Conservation (phyloP, 2,797 vertebrate genomes). For the Moxostoma hubbsi region DNA sequence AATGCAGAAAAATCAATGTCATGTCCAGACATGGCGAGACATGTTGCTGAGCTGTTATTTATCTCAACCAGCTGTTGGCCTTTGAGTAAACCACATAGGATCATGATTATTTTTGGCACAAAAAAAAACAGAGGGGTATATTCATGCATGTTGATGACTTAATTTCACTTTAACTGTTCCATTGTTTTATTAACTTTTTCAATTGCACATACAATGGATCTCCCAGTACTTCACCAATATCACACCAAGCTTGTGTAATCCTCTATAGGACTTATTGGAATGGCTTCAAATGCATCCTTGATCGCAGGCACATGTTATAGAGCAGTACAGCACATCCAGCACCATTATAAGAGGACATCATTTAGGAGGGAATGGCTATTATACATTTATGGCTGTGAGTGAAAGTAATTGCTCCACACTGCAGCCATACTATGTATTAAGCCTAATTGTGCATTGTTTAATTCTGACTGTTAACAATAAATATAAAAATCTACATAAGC, state of each 20-base stretch:
- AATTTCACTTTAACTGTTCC: neutral
- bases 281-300: neutral
- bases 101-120: conserved; percentile 15
- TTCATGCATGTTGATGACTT: conserved; percentile 2
- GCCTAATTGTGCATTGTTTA: no score
- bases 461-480: neutral
- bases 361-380: conserved; percentile 2
- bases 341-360: neutral
- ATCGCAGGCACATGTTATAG: neutral
- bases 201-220: conserved; percentile 8
- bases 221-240: neutral
- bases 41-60: conserved; percentile 23
- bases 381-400: conserved; percentile 2
- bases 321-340: conserved; percentile 11
- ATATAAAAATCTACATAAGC: neutral
- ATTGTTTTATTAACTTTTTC: conserved; percentile 32
- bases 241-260: neutral
- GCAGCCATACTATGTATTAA: neutral
- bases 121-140: neutral
- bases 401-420: conserved; percentile 20
- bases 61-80: conserved; percentile 16
- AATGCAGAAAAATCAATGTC: conserved; percentile 47
- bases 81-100: conserved; percentile 1
- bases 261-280: conserved; percentile 1
- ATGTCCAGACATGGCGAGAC: conserved; percentile 43